phyloP scores from a whole-genome alignment of 2,113 vertebrate species.

The Lepisosteus oculatus region DNA sequence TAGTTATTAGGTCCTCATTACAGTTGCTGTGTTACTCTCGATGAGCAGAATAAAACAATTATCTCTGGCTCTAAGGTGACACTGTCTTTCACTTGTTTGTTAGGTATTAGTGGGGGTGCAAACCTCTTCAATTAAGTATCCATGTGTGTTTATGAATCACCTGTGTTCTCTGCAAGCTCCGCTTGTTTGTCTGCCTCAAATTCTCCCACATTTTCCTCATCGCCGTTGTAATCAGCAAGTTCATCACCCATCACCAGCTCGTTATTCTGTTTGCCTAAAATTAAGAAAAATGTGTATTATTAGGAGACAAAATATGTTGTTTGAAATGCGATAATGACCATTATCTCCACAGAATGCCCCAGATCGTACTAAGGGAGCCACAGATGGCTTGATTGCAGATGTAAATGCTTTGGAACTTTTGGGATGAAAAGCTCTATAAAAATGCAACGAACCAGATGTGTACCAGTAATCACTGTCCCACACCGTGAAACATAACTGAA shows the following conservation, averaged over 20 bases:
- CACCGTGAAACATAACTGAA: too few species aligned
- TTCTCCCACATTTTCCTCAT: constrained; percentile 84
- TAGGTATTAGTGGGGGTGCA: too few species aligned
- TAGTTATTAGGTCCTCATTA: too few species aligned
- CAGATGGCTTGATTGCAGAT: not conserved
- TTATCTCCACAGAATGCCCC: not conserved
- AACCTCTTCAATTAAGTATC: not conserved
- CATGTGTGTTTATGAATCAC: constrained; percentile 26
- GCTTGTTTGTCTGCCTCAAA: constrained; percentile 87
- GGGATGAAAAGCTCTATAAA: too few species aligned
- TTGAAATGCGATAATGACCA: not conserved
- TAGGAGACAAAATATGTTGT: not conserved
- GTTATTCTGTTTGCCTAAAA: not conserved
- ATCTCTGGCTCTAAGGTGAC: not conserved
- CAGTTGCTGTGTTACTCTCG: too few species aligned
- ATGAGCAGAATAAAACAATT: not conserved
- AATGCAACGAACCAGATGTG: too few species aligned
- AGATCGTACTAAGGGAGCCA: not conserved
- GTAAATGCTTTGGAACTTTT: too few species aligned
- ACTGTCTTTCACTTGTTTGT: too few species aligned
- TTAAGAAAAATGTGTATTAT: not conserved
- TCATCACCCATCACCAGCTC: constrained; percentile 55
- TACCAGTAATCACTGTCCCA: too few species aligned
- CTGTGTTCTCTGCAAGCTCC: constrained; percentile 66
- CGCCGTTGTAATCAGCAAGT: constrained; percentile 73